Percentiles rank a stretch among this genome's conserved stretches.
Evolutionary conservation across 2,113 vertebrate species (phyloP).

Genomic region (Hemibagrus wyckioides): DNA sequence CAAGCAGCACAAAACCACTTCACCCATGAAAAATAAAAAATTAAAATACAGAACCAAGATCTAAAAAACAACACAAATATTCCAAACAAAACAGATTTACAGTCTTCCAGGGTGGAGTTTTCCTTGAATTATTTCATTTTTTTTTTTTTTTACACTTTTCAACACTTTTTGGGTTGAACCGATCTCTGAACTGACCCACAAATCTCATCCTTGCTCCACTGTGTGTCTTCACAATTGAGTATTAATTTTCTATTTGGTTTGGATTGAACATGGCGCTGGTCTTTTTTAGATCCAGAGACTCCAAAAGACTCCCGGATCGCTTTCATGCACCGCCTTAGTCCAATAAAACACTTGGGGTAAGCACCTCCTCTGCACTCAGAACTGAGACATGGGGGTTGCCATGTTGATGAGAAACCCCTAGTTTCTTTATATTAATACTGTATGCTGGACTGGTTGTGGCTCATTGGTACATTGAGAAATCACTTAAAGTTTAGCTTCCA

Average conservation of each 20-base stretch:
- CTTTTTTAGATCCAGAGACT: conserved; percentile 61
- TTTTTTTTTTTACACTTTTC: neutral
- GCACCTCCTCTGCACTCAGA: conserved; percentile 69
- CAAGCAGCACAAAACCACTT: neutral
- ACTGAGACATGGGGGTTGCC: conserved; percentile 46
- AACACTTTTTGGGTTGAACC: neutral
- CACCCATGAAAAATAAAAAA: neutral
- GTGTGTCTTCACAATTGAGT: neutral
- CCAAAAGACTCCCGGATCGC: conserved; percentile 72
- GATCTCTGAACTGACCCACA: neutral
- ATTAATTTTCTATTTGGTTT: conserved; percentile 44
- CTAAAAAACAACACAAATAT: neutral
- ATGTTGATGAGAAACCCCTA: neutral
- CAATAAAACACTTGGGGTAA: conserved; percentile 71
- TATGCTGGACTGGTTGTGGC: neutral
- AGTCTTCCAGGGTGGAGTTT: neutral
- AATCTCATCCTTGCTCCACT: neutral
- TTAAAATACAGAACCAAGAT: neutral
- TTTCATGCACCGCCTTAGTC: conserved; percentile 84
- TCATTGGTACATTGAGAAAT: neutral
- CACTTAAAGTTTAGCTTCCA: neutral
- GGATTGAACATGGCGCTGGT: conserved; percentile 62
- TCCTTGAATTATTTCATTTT: neutral
- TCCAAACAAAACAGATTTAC: neutral
- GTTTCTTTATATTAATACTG: no score